Conservation (phyloP, 2,797 vertebrate genomes). For the Eidolon dupreanum region DNA sequence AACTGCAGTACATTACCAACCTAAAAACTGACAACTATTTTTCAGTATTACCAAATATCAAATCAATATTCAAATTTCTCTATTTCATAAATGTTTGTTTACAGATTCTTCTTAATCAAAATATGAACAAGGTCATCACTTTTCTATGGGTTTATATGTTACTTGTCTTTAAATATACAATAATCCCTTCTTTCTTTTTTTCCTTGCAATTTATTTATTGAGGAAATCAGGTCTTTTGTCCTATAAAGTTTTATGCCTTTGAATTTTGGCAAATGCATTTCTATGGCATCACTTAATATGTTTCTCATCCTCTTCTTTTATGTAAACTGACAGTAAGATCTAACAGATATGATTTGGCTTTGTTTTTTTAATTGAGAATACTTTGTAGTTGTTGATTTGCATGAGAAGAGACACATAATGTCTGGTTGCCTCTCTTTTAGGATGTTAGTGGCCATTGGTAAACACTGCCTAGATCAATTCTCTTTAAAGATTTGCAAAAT, state of each 20-base stretch:
- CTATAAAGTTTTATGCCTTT: background rate
- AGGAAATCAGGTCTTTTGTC: background rate
- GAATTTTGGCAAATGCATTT: background rate
- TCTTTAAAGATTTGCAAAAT: background rate
- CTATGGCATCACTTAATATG: background rate
- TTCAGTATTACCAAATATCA: background rate
- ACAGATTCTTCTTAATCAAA: background rate
- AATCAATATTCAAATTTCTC: background rate
- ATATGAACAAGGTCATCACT: background rate
- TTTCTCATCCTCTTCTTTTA: background rate
- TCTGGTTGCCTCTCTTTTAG: background rate
- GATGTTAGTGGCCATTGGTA: background rate
- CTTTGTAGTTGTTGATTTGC: background rate
- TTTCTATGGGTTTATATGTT: background rate
- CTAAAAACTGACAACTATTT: background rate
- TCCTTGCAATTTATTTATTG: background rate
- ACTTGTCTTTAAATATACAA: background rate
- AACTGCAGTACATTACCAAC: background rate
- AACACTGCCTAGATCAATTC: background rate
- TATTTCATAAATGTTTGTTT: background rate
- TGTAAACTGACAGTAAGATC: background rate
- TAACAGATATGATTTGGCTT: background rate
- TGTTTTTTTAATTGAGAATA: background rate
- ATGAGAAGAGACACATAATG: background rate
- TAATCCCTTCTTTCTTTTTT: background rate